Evolutionary conservation across 1,140 invertebrate species (phyloP).

Genomic region (Heliconius nattereri): DNA sequence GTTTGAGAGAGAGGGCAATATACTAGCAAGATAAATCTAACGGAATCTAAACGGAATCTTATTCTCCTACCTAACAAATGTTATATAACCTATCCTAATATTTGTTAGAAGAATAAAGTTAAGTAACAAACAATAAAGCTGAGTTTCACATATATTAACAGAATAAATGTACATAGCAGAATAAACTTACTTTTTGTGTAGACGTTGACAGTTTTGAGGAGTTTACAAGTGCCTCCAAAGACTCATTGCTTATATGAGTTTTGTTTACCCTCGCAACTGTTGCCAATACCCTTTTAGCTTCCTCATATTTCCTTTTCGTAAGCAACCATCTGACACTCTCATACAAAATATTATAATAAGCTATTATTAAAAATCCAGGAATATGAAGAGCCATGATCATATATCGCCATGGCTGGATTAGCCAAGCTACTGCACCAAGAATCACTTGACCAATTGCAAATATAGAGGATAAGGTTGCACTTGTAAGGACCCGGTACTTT

Average conservation of each 20-base stretch:
- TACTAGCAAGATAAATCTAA: no score
- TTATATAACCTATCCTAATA: no score
- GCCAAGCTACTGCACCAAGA: constrained; percentile 85
- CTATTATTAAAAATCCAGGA: constrained; percentile 84
- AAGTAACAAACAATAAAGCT: no score
- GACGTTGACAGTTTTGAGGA: constrained; percentile 37
- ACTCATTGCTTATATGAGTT: constrained; percentile 81
- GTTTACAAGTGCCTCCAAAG: constrained; percentile 73
- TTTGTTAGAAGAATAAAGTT: no score
- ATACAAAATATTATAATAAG: constrained; percentile 83
- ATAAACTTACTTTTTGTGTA: constrained; percentile 8
- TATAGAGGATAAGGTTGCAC: constrained; percentile 85
- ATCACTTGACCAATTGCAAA: constrained; percentile 88
- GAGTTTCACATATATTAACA: no score
- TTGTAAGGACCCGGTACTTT: constrained; percentile 86
- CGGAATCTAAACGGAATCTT: no score
- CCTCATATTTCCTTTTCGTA: constrained; percentile 84
- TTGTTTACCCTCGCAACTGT: constrained; percentile 86
- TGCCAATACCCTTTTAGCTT: constrained; percentile 83
- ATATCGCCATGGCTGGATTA: constrained; percentile 86
- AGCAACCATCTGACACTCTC: constrained; percentile 89
- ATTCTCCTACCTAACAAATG: no score
- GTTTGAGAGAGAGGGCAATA: no score
- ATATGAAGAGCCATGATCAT: constrained; percentile 85
- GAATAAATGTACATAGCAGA: no score